phyloP scores from a whole-genome alignment of 2,888 invertebrate species.

The Lissonota sp. region DNA sequence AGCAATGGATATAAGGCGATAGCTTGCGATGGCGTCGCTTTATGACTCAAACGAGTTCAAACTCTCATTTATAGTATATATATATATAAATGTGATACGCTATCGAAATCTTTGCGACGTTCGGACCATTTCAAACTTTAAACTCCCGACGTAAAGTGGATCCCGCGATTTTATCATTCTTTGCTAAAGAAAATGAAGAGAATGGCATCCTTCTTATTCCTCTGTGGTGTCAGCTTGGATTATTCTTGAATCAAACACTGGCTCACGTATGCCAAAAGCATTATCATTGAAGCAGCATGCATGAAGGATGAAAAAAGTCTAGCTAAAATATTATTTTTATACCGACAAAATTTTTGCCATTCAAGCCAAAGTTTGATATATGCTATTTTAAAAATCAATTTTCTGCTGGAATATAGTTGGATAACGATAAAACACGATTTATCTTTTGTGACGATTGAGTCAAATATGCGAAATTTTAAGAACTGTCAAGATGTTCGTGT shows the following conservation, averaged over 20 bases:
- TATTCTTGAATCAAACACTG: slow-evolving; percentile 14
- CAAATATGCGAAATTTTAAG: too few species aligned
- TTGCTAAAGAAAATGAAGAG: slow-evolving; percentile 12
- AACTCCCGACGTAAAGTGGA: slow-evolving; percentile 50
- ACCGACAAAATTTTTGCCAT: too few species aligned
- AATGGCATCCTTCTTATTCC: slow-evolving; percentile 2
- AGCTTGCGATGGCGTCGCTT: slow-evolving; percentile 47
- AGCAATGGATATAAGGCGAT: slow-evolving; percentile 49
- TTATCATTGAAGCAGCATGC: not conserved
- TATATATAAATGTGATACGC: slow-evolving; percentile 14
- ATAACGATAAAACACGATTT: too few species aligned
- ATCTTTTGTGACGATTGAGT: too few species aligned
- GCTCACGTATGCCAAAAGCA: slow-evolving; percentile 4
- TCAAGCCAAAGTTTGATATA: too few species aligned
- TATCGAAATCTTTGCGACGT: slow-evolving; percentile 61
- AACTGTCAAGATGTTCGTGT: too few species aligned
- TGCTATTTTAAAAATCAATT: too few species aligned
- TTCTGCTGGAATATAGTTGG: too few species aligned
- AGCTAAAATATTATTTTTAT: not conserved
- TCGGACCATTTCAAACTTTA: slow-evolving; percentile 55
- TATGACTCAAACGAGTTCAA: slow-evolving; percentile 63
- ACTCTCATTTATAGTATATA: slow-evolving; percentile 32
- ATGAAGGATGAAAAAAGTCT: not conserved
- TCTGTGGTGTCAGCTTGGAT: slow-evolving; percentile 14
- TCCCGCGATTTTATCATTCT: slow-evolving; percentile 57